Conservation (phyloP, 2,113 vertebrate genomes). For the Callocephalon fimbriatum region DNA sequence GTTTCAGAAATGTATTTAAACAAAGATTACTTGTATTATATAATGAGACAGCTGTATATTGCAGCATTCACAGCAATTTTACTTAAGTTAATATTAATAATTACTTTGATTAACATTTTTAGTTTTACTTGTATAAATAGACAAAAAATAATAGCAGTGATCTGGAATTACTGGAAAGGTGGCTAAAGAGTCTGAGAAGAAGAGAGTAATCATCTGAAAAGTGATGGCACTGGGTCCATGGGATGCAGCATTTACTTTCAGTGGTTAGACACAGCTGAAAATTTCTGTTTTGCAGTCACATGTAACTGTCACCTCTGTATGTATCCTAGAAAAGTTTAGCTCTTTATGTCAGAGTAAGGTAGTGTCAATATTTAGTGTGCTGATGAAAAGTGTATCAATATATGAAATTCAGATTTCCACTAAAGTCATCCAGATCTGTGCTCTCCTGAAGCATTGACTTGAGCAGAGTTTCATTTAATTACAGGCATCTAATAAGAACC, state of each 20-base stretch:
- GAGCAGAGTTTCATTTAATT: not conserved
- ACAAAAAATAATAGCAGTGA: not conserved
- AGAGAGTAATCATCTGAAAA: not conserved
- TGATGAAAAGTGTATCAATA: conserved; percentile 29
- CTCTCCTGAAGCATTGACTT: conserved; percentile 28
- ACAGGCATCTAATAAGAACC: not conserved
- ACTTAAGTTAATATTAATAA: not conserved
- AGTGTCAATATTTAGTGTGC: conserved; percentile 19
- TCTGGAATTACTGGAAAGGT: not conserved
- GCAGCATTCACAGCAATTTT: not conserved
- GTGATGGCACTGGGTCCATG: not conserved
- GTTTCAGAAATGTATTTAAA: not conserved
- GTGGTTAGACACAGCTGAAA: not conserved
- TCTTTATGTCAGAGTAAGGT: not conserved
- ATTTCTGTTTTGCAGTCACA: not conserved
- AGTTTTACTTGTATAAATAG: not conserved
- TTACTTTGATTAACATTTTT: not conserved
- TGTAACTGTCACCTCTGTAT: not conserved
- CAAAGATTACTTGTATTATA: not conserved
- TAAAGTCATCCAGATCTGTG: not conserved
- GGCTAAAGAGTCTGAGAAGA: not conserved
- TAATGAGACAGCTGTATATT: not conserved
- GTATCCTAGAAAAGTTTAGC: not conserved
- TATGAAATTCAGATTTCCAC: not conserved
- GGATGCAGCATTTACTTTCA: not conserved